These are phyloP conservation scores for Heterocephalus glaber DNA, from an alignment of 2,113 vertebrate genomes.

Conservation along the genomic window DNA sequence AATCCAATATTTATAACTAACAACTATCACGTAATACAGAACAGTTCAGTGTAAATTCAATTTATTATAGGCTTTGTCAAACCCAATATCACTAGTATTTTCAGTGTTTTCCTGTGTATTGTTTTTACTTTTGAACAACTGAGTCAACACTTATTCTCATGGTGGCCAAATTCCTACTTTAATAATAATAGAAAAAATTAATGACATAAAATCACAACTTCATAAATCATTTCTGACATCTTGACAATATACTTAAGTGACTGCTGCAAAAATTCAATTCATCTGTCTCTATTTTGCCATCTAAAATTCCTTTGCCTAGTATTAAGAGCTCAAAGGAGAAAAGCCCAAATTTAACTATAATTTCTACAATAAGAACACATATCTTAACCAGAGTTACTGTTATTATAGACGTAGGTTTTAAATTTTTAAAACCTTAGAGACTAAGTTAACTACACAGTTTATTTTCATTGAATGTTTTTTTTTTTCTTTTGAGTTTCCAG, in stretches of 20 bases:
- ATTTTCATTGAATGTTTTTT: neutral
- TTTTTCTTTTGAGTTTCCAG: constrained; percentile 47
- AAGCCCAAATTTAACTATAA: neutral
- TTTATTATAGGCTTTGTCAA: neutral
- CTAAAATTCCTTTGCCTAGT: constrained; percentile 57
- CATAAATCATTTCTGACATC: constrained; percentile 20
- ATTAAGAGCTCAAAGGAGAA: neutral
- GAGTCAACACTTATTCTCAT: neutral
- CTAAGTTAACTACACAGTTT: neutral
- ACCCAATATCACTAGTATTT: neutral
- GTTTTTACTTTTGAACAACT: neutral
- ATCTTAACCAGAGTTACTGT: constrained; percentile 46
- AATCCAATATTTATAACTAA: neutral
- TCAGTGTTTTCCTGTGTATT: neutral
- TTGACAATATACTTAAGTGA: neutral
- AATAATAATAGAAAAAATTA: neutral
- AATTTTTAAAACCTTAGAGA: neutral
- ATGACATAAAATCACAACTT: neutral
- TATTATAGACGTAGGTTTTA: constrained; percentile 1
- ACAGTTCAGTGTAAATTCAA: neutral
- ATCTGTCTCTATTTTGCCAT: constrained; percentile 42
- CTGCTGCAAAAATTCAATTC: neutral
- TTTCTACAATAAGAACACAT: constrained; percentile 34
- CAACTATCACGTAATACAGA: neutral
- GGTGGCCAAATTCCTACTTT: neutral